Evolutionary conservation across 2,888 invertebrate genomes (phyloP).

Genomic region (Adelognathus sp.): DNA sequence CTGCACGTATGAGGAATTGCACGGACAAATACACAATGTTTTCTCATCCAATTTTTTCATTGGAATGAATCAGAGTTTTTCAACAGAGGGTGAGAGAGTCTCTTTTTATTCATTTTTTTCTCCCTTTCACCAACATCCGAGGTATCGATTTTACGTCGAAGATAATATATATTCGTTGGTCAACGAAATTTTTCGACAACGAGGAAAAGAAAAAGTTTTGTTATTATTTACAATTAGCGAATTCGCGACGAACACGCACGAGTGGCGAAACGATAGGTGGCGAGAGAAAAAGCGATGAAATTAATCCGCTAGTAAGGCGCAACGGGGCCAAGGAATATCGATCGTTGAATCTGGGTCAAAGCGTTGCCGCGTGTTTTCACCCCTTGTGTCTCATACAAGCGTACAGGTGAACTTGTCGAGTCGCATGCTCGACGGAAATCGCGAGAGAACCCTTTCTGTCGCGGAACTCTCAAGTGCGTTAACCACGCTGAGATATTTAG

Average conservation of each 20-base stretch:
- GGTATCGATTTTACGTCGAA: conserved; percentile 29
- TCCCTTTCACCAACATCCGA: background rate
- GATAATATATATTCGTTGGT: background rate
- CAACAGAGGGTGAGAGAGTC: too few relatives aligned
- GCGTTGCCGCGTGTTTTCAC: conserved; percentile 68
- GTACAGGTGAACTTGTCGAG: conserved; percentile 7
- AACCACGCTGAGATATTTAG: too few relatives aligned
- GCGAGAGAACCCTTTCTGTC: background rate
- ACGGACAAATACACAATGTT: too few relatives aligned
- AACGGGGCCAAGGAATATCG: conserved; percentile 78
- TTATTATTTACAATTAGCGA: background rate
- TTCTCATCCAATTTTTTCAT: too few relatives aligned
- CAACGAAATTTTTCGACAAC: background rate
- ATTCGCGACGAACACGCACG: background rate
- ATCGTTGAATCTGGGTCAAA: conserved; percentile 77
- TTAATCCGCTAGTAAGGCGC: conserved; percentile 65
- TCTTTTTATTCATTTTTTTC: background rate
- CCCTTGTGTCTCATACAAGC: conserved; percentile 30
- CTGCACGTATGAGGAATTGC: too few relatives aligned
- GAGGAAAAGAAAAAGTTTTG: background rate
- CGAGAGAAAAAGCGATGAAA: conserved; percentile 12
- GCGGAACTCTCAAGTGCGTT: background rate
- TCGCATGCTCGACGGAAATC: background rate
- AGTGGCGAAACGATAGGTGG: background rate
- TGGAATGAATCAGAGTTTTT: too few relatives aligned